Evolutionary conservation across 2,888 invertebrate species (phyloP), one percentile per base, ranked within the genome.

Genomic region (Osmoderma eremita): DNA sequence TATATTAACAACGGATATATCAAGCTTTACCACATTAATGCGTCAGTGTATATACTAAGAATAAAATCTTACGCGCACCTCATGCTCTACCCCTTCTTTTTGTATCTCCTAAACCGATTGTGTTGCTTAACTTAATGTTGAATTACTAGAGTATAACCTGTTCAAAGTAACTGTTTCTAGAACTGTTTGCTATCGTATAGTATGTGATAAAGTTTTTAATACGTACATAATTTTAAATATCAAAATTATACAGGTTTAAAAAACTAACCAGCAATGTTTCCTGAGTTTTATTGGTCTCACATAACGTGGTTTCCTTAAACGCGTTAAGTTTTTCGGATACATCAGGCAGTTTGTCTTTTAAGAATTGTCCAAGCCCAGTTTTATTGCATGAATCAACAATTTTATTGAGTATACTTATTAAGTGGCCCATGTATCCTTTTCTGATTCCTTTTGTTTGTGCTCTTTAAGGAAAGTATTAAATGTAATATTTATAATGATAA

Each of bases 371-470:
- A 77, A 86, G 80, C 75, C 84, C 82, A 78, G 84, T 86, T 77
- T 84, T 83, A 78, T 85, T 83, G 81, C 86, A 84, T 76, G 83
- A 79, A 61, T 79, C 78, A 45, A 85, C 84, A 74, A 89, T 83
- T 77, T 85, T 84, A 78, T 86, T 86, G 41, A 86, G 83, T 75
- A 89, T 87, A 78, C 85, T 86, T 73, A 88, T 88, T 76, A 89
- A 82, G 79, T 89, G 89, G 67, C 89, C 89, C 88, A 88, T 89
- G 75, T 88, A 89, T 74, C 88, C 89, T 75, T 87, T 83, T 62
- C 88, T 84, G 63, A 86, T 81, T 67, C 85, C 85, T 70, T 86
- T 86, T 65, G 83, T 82, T 72, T 82, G 80, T 70, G 81, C 81
- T 76, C 87, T 88, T 67, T 62, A 77, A 77, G 66, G 63, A 71